Base-by-base conservation (phyloP, 2,888 invertebrate species). In the Tromatobia lineatoria region DNA sequence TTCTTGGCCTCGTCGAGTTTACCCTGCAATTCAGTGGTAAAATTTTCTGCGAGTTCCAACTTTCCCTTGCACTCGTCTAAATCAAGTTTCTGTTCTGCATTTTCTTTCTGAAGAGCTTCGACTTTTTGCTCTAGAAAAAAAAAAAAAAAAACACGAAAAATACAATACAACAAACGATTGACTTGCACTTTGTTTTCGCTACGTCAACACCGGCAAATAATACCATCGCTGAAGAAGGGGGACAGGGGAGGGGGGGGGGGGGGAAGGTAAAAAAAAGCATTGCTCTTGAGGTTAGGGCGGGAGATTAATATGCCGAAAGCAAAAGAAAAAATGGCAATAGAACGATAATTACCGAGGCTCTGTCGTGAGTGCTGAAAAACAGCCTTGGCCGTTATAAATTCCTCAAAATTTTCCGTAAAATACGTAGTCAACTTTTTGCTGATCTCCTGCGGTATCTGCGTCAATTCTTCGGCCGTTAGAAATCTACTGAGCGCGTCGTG, bases 331-430 rank as follows among this genome's bases (percentile, higher is more conserved):
- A 10, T 64, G 11, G 2, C 25, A 54, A 52, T 25, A 77, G 15
- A 66, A 29, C 25, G 4, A 66, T 83, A 91, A 66, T 93, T 94
- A 97, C 97, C 96, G 90, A 95, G 95, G 91, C 95, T 95, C 84
- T 94, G 94, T 92, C 95, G 95, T 89, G 95, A 95, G 83, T 96
- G 95, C 94, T 97, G 97, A 85, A 96, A 96, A 42, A 97, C 94
- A 3, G 97, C 97, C 94, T 96, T 97, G 38, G 96, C 95, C 78
- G 96, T 96, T 89, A 97, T 94, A 87, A 96, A 96, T 92, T 96
- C 96, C 89, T 96, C 96, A 91, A 96, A 96, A 92, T 96, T 96
- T 80, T 95, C 94, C 67, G 94, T 95, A 73, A 96, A 94, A 89
- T 95, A 95, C 47, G 92, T 92, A 89, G 96, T 96, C 54, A 97